Conservation (phyloP, 2,113 vertebrate genomes). For the Rhinolophus ferrumequinum region DNA sequence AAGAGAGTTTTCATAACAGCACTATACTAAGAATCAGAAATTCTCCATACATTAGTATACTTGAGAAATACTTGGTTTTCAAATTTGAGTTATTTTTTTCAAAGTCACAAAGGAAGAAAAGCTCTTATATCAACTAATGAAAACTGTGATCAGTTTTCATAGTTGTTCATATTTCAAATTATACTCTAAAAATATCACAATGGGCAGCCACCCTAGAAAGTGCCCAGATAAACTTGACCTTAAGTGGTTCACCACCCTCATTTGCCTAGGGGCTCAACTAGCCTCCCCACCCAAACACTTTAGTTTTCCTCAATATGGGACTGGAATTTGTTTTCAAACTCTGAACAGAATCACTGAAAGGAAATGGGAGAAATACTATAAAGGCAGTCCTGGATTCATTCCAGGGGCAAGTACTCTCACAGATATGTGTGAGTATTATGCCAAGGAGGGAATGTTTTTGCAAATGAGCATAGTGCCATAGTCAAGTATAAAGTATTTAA, state of each 20-base stretch:
- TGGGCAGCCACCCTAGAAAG: not conserved
- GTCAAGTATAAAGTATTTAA: conserved; percentile 89
- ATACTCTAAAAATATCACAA: conserved; percentile 60
- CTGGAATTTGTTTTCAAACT: conserved; percentile 89
- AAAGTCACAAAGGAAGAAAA: not conserved
- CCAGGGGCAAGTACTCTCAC: conserved; percentile 84
- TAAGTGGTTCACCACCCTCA: not conserved
- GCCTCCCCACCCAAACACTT: conserved; percentile 65
- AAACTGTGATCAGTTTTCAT: conserved; percentile 57
- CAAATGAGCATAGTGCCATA: conserved; percentile 83
- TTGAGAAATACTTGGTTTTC: conserved; percentile 6
- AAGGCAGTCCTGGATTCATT: conserved; percentile 85
- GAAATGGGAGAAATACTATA: conserved; percentile 83
- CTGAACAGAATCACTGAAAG: conserved; percentile 87
- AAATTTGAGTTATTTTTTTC: not conserved
- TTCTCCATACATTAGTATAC: not conserved
- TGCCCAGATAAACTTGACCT: not conserved
- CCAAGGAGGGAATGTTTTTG: conserved; percentile 85
- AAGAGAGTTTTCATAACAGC: not conserved
- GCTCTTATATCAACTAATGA: not conserved
- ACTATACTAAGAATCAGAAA: not conserved
- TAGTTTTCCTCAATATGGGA: conserved; percentile 78
- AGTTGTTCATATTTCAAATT: conserved; percentile 77
- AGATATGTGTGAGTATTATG: conserved; percentile 86
- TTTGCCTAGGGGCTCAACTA: not conserved